Conservation (phyloP, 2,888 invertebrate species). For the Heliconius erato region DNA sequence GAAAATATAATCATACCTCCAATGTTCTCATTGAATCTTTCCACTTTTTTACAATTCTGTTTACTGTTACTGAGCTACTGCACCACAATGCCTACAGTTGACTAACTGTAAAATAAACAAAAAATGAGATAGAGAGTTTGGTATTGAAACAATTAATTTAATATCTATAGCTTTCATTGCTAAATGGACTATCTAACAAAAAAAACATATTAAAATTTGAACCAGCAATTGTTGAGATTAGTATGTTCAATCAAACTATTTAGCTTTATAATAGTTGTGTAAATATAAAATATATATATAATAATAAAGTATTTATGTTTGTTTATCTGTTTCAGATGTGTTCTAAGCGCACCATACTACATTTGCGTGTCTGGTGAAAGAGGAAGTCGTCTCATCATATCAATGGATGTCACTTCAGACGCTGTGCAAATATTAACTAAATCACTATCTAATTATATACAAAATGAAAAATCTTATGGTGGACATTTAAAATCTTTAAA, state of each 20-base stretch:
- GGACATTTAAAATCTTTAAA: slow-evolving; percentile 66
- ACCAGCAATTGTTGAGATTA: no score
- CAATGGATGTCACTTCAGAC: slow-evolving; percentile 86
- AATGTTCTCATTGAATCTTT: no score
- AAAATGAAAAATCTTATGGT: slow-evolving; percentile 56
- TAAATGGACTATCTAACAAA: no score
- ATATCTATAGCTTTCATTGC: no score
- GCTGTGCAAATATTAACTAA: slow-evolving; percentile 81
- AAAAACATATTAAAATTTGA: no score
- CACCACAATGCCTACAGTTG: no score
- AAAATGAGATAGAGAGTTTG: no score
- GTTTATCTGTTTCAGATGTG: slow-evolving; percentile 79
- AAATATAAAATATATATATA: background rate
- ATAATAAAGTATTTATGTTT: background rate
- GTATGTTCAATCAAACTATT: background rate
- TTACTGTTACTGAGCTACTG: no score
- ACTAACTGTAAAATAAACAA: no score
- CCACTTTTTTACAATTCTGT: no score
- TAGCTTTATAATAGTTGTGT: slow-evolving; percentile 4
- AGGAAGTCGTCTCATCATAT: slow-evolving; percentile 84
- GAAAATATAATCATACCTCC: no score
- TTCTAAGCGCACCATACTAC: slow-evolving; percentile 87
- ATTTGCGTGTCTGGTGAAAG: slow-evolving; percentile 86
- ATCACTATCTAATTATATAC: slow-evolving; percentile 71
- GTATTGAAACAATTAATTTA: no score